Conservation (phyloP, 2,888 invertebrate species). For the Myopa testacea region DNA sequence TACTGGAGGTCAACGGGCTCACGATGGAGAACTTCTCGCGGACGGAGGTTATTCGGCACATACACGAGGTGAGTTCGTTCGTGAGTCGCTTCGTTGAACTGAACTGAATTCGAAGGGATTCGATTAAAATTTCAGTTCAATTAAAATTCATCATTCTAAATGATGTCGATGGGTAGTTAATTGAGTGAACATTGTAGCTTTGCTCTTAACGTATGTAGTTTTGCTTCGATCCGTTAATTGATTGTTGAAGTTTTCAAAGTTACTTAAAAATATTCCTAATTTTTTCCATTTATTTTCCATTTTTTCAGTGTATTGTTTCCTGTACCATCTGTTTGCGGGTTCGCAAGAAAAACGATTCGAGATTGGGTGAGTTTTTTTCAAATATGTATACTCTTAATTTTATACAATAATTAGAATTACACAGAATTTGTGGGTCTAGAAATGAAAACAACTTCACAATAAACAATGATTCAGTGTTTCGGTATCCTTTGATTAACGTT, state of each 20-base stretch:
- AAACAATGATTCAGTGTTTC: background rate
- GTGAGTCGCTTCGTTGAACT: too few species aligned
- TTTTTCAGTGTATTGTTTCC: constrained; percentile 92
- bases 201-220: too few species aligned
- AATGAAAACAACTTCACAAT: background rate
- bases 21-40: constrained; percentile 91
- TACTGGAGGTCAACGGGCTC: constrained; percentile 96
- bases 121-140: background rate
- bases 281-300: constrained; percentile 51
- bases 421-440: too few species aligned
- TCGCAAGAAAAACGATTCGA: constrained; percentile 87
- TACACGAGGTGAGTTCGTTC: constrained; percentile 84
- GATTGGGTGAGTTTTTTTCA: constrained; percentile 79
- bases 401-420: background rate
- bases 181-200: too few species aligned
- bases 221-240: too few species aligned
- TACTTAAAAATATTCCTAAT: background rate
- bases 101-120: background rate
- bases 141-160: background rate
- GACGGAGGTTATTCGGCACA: constrained; percentile 92
- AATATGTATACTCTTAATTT: background rate
- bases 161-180: too few species aligned
- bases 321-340: constrained; percentile 94
- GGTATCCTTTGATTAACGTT: too few species aligned
- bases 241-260: too few species aligned